A percentile compares a stretch with the other conserved stretches of the same genome.
Evolutionary conservation across 2,797 vertebrate species (phyloP).

Genomic region (Anomalospiza imberbis): DNA sequence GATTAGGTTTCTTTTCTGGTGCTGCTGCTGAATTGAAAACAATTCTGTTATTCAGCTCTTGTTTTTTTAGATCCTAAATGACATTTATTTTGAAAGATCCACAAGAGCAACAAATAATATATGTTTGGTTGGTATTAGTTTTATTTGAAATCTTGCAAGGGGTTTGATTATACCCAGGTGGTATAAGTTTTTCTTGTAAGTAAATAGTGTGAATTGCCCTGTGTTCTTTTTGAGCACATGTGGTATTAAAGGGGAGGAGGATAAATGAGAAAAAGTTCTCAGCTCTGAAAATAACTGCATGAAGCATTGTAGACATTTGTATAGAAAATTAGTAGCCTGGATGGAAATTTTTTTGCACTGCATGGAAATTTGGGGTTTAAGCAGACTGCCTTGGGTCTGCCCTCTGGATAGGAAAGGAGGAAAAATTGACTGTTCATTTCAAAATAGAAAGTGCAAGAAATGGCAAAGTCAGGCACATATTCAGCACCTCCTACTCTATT

Average conservation of each 20-base stretch:
- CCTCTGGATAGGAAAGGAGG: not conserved
- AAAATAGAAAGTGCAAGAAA: conserved; percentile 8
- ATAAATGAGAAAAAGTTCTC: not conserved
- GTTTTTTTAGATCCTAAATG: not conserved
- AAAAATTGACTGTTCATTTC: not conserved
- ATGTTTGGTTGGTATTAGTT: not conserved
- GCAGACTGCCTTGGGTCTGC: not conserved
- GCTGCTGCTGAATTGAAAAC: not conserved
- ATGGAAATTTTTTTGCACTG: not conserved
- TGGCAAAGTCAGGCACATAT: not conserved
- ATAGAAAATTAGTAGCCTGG: not conserved
- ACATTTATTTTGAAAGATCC: not conserved
- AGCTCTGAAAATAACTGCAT: not conserved
- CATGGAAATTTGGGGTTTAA: not conserved
- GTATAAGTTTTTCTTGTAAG: not conserved
- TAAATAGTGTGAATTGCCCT: not conserved
- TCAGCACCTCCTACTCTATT: not conserved
- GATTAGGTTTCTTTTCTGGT: not conserved
- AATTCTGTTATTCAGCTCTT: not conserved
- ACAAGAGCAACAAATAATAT: not conserved
- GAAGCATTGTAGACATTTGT: not conserved
- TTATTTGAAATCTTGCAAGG: not conserved
- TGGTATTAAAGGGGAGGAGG: not conserved
- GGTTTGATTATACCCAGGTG: not conserved
- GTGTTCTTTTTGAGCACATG: not conserved